A percentile compares a stretch with the other conserved stretches of the same genome.
phyloP scores from a whole-genome alignment of 2,797 vertebrate genomes.

The Sandelia bainsii region DNA sequence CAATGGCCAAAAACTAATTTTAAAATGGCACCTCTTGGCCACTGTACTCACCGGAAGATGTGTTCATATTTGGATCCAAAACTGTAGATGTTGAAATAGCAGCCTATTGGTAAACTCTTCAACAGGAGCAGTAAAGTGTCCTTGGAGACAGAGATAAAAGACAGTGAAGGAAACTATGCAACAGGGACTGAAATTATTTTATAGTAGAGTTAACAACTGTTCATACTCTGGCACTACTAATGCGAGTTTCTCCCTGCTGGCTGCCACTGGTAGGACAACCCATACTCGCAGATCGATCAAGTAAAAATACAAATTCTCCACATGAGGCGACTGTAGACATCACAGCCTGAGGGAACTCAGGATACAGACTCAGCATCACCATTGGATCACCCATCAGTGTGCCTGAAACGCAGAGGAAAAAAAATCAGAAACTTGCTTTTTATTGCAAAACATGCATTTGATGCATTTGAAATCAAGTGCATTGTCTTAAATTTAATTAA shows the following conservation, averaged over 20 bases:
- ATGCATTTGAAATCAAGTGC: too few species aligned
- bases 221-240: slow-evolving; percentile 86
- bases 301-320: slow-evolving; percentile 89
- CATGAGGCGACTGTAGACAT: slow-evolving; percentile 57
- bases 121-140: slow-evolving; percentile 90
- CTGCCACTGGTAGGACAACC: slow-evolving; percentile 17
- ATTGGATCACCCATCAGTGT: slow-evolving; percentile 85
- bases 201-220: neutral
- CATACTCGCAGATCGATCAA: slow-evolving; percentile 91
- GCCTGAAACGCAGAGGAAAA: slow-evolving; percentile 68
- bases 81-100: slow-evolving; percentile 91
- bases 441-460: too few species aligned
- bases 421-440: too few species aligned
- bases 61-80: slow-evolving; percentile 85
- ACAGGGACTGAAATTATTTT: neutral
- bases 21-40: too few species aligned
- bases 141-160: slow-evolving; percentile 64
- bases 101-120: slow-evolving; percentile 92
- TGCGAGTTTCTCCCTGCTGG: slow-evolving; percentile 53
- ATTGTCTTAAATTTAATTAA: too few species aligned
- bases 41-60: slow-evolving; percentile 90
- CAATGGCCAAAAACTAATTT: too few species aligned
- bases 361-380: slow-evolving; percentile 89
- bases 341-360: slow-evolving; percentile 79
- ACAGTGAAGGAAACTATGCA: neutral